Evolutionary conservation across 2,888 invertebrate species (phyloP).

Genomic region (Seira sanloemensis): DNA sequence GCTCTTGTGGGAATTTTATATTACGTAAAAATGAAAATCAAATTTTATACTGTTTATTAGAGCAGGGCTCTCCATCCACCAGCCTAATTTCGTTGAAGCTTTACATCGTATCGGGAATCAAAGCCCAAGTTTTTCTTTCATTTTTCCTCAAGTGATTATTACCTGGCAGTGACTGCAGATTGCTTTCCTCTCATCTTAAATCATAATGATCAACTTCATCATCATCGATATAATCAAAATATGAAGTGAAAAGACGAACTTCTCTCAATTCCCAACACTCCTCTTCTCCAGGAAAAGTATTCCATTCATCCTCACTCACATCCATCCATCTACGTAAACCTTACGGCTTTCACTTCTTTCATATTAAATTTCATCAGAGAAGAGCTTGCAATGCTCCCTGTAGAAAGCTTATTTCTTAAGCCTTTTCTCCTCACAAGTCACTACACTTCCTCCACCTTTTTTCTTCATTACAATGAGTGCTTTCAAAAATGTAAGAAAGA

Average conservation of each 20-base stretch:
- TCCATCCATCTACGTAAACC: too few species aligned
- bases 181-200: not conserved
- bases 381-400: not conserved
- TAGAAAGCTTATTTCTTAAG: slow-evolving; percentile 10
- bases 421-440: not conserved
- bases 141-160: slow-evolving; percentile 15
- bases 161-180: slow-evolving; percentile 7
- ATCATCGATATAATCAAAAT: not conserved
- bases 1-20: not conserved
- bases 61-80: too few species aligned
- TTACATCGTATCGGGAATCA: too few species aligned
- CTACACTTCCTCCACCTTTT: slow-evolving; percentile 12
- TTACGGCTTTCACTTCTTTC: too few species aligned
- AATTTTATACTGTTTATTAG: slow-evolving; percentile 18
- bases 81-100: too few species aligned
- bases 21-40: not conserved
- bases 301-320: not conserved
- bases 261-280: not conserved
- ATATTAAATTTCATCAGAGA: slow-evolving; percentile 20
- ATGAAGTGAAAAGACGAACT: not conserved
- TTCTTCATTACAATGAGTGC: slow-evolving; percentile 19
- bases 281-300: not conserved
- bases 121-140: slow-evolving; percentile 17
- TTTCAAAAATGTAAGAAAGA: not conserved
- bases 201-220: not conserved